phyloP scores from a whole-genome alignment of 2,888 invertebrate species.

The Aricia artaxerxes region DNA sequence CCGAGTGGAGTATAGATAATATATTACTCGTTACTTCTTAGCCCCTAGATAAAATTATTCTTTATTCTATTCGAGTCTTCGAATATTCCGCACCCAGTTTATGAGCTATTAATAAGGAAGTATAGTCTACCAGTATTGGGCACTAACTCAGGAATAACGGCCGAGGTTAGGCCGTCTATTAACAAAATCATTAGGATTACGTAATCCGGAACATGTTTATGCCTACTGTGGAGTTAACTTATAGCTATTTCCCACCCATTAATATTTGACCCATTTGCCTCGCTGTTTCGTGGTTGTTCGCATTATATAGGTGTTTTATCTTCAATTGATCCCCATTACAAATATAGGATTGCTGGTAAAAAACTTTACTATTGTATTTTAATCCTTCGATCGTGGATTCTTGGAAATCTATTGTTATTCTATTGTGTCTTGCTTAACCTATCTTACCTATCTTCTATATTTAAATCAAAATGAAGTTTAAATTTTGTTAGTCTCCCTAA shows the following conservation, averaged over 20 bases:
- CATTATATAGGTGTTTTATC: background rate
- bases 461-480: no score
- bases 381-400: no score
- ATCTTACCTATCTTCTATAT: no score
- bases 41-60: background rate
- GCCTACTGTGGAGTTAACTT: conserved; percentile 12
- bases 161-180: background rate
- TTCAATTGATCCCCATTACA: background rate
- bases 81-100: conserved; percentile 14
- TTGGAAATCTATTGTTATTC: no score
- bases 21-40: background rate
- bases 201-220: conserved; percentile 24
- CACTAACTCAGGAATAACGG: conserved; percentile 11
- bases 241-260: background rate
- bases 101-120: conserved; percentile 12
- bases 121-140: background rate
- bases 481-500: no score
- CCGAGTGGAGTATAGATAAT: background rate
- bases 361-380: no score
- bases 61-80: background rate
- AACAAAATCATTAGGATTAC: conserved; percentile 28
- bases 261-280: conserved; percentile 1
- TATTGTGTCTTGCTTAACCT: no score
- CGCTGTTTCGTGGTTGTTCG: background rate
- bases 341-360: background rate